These are phyloP conservation scores for Erythrocercus mccallii DNA, from an alignment of 2,113 vertebrate genomes.

Conservation along the genomic window DNA sequence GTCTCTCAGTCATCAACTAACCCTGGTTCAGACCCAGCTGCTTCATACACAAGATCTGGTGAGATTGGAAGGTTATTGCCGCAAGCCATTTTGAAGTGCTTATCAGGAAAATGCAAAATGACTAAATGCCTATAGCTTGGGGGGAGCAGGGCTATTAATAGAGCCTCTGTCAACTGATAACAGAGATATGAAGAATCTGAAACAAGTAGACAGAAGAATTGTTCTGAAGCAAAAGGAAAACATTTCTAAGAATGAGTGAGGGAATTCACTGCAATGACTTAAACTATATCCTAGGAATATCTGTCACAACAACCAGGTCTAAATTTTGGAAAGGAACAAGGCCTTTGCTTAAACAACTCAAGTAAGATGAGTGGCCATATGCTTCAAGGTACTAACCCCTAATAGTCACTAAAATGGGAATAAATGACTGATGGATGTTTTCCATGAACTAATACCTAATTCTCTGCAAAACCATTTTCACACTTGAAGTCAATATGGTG, in stretches of 20 bases:
- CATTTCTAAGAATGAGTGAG: not conserved
- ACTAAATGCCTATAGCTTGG: not conserved
- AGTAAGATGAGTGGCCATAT: not conserved
- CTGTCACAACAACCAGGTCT: not conserved
- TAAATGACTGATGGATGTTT: not conserved
- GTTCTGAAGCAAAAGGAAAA: not conserved
- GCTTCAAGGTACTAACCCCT: not conserved
- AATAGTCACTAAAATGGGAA: not conserved
- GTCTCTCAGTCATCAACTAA: not conserved
- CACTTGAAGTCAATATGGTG: not conserved
- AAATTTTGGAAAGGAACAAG: not conserved
- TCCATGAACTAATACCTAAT: not conserved
- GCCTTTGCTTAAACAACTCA: not conserved
- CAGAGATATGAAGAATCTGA: not conserved
- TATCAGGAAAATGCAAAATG: constrained; percentile 30
- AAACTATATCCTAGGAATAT: not conserved
- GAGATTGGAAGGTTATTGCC: not conserved
- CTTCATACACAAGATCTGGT: not conserved
- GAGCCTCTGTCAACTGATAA: not conserved
- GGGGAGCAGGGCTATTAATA: not conserved
- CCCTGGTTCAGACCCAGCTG: not conserved
- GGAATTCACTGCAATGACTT: not conserved
- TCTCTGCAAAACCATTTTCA: not conserved
- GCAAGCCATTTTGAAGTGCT: not conserved
- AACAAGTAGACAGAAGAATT: not conserved